Evolutionary conservation across 2,113 vertebrate species (phyloP).

Genomic region (Sceloporus tristichus): DNA sequence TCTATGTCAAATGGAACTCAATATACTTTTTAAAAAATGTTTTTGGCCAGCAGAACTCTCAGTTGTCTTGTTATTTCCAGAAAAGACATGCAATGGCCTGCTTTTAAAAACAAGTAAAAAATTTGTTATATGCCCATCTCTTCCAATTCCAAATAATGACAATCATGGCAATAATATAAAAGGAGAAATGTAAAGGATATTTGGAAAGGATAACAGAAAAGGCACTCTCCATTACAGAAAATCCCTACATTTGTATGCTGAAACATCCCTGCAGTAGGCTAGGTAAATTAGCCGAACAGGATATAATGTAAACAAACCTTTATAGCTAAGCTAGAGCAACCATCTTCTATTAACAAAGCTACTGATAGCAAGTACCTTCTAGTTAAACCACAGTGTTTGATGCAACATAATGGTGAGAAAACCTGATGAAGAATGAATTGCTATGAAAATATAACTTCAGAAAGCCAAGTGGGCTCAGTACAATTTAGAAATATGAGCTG

Average conservation of each 20-base stretch:
- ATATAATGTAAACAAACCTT: slow-evolving; percentile 57
- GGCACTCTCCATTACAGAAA: slow-evolving; percentile 42
- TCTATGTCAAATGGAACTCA: slow-evolving; percentile 63
- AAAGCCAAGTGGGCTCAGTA: slow-evolving; percentile 24
- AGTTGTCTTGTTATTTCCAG: slow-evolving; percentile 36
- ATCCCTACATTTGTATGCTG: slow-evolving; percentile 45
- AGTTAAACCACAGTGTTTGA: slow-evolving; percentile 26
- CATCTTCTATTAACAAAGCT: slow-evolving; percentile 54
- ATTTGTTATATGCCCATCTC: slow-evolving; percentile 28
- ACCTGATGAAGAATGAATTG: slow-evolving; percentile 48
- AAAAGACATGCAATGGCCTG: slow-evolving; percentile 40
- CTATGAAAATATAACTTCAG: slow-evolving; percentile 33
- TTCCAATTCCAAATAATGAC: background rate
- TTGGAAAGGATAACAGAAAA: slow-evolving; percentile 5
- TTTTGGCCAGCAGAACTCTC: slow-evolving; percentile 57
- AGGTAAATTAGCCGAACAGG: slow-evolving; percentile 58
- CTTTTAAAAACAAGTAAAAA: background rate
- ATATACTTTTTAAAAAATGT: slow-evolving; percentile 50
- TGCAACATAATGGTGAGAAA: slow-evolving; percentile 26
- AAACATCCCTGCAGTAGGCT: slow-evolving; percentile 53
- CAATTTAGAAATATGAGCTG: slow-evolving; percentile 14
- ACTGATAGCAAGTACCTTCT: slow-evolving; percentile 45
- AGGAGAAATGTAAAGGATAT: slow-evolving; percentile 14
- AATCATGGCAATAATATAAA: slow-evolving; percentile 17
- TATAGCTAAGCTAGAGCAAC: slow-evolving; percentile 62